Evolutionary conservation across 2,888 invertebrate species (phyloP).

Genomic region (Drosophila gaucha): DNA sequence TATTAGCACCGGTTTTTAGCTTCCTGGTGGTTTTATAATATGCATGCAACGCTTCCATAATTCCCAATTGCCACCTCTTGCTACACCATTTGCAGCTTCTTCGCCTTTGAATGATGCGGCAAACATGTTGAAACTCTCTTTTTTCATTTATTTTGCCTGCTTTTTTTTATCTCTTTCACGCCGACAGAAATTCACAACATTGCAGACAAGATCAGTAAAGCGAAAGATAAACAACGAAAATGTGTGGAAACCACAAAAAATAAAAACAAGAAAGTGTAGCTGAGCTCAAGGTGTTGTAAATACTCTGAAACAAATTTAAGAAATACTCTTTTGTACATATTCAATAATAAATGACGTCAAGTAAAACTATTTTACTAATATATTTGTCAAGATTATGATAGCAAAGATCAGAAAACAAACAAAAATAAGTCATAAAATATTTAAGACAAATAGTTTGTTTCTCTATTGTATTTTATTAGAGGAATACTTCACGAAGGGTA

Average conservation of each 20-base stretch:
- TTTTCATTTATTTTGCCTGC: not conserved
- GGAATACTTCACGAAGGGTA: too few relatives aligned
- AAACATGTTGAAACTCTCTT: slow-evolving; percentile 19
- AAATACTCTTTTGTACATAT: too few relatives aligned
- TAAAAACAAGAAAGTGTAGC: not conserved
- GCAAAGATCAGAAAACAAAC: too few relatives aligned
- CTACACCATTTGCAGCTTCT: slow-evolving; percentile 20
- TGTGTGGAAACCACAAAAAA: slow-evolving; percentile 2
- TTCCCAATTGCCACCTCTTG: not conserved
- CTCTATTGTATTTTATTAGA: too few relatives aligned
- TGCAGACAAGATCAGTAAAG: slow-evolving; percentile 33
- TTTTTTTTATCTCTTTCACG: slow-evolving; percentile 49
- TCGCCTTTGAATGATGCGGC: slow-evolving; percentile 12
- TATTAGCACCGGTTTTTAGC: slow-evolving; percentile 19
- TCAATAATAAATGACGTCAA: too few relatives aligned
- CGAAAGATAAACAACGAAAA: slow-evolving; percentile 10
- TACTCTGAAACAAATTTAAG: slow-evolving; percentile 1
- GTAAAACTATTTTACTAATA: too few relatives aligned
- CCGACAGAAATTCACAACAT: slow-evolving; percentile 25
- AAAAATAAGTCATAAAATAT: not conserved
- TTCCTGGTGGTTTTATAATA: slow-evolving; percentile 31
- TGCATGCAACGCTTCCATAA: slow-evolving; percentile 33
- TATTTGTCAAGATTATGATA: too few relatives aligned
- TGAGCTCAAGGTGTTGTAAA: not conserved
- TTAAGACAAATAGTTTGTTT: too few relatives aligned